Base-by-base conservation (phyloP, 2,888 invertebrate genomes). In the Ormyrus rosae region DNA sequence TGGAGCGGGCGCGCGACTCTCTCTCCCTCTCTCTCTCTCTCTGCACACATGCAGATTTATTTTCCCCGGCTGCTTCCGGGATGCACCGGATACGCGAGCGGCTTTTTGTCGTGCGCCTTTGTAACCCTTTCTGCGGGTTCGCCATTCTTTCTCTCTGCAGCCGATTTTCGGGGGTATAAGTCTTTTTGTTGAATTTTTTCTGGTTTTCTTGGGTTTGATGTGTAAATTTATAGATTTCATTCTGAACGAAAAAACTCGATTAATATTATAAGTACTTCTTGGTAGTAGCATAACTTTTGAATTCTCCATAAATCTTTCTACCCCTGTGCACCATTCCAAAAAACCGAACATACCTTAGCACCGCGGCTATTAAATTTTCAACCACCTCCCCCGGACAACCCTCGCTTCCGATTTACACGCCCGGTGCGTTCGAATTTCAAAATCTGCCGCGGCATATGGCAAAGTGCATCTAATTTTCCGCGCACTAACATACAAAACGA, bases 381-480 rank as follows among this genome's bases (percentile, higher is more conserved):
- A 34, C 34, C 34, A 34, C 34, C 34, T 2, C 34, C 34, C 34
- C 34, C 34, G 34, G 34, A 34, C 34, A 34, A 34, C 34, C 34
- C 34, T 3, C 34, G 34, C 3, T 13, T 13, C 13, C 64, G 63
- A 74, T 69, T 79, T 79, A 79, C 78, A 73, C 56, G 78, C 73
- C 56, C 64, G 60, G 55, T 71, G 65, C 45, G 55, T 51, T 51
- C 60, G 46, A 75, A 75, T 53, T 68, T 68, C 67, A 58, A 68
- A 79, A 69, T 78, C 78, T 68, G 68, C 34, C 51, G 53, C 55
- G 46, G 46, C 63, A 70, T 58, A 63, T 70, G 64, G 70, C 50
- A 3, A 7, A 48, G 48, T 9, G 10, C 63, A 63, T n/a, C 19
- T n/a, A 34, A 48, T 48, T 71, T 50, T 53, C 61, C n/a, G 13